Evolutionary conservation across 2,888 invertebrate genomes (phyloP).

Genomic region (Chaitophorus viminalis): DNA sequence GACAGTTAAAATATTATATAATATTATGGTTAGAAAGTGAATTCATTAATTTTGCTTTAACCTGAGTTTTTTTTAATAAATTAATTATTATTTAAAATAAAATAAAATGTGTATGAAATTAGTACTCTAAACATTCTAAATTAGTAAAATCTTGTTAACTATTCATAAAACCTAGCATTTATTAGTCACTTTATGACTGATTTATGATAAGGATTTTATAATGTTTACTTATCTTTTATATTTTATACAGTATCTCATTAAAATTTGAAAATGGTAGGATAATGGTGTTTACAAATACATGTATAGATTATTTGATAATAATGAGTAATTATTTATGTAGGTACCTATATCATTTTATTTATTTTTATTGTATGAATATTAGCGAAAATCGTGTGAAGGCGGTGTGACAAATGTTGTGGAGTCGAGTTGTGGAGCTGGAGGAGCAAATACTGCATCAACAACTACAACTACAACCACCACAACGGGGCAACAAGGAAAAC

Average conservation of each 20-base stretch:
- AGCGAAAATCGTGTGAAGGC: constrained; percentile 75
- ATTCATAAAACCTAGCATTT: neutral
- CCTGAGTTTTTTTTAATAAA: neutral
- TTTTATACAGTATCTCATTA: neutral
- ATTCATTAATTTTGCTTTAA: too few relatives aligned
- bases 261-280: constrained; percentile 10
- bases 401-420: constrained; percentile 72
- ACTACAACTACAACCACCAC: constrained; percentile 74
- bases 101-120: neutral
- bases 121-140: neutral
- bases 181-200: constrained; percentile 19
- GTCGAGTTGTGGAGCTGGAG: constrained; percentile 66
- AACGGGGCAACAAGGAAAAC: constrained; percentile 83
- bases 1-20: too few relatives aligned
- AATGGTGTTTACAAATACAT: constrained; percentile 2
- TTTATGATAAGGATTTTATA: neutral
- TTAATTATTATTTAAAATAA: too few relatives aligned
- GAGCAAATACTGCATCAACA: constrained; percentile 63
- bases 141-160: neutral
- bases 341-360: neutral
- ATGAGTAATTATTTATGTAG: neutral
- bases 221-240: neutral
- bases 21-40: too few relatives aligned
- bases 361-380: constrained; percentile 62
- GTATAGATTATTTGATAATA: neutral